Evolutionary conservation across 2,888 invertebrate genomes (phyloP).

Genomic region (Drosophila nigritarsus): DNA sequence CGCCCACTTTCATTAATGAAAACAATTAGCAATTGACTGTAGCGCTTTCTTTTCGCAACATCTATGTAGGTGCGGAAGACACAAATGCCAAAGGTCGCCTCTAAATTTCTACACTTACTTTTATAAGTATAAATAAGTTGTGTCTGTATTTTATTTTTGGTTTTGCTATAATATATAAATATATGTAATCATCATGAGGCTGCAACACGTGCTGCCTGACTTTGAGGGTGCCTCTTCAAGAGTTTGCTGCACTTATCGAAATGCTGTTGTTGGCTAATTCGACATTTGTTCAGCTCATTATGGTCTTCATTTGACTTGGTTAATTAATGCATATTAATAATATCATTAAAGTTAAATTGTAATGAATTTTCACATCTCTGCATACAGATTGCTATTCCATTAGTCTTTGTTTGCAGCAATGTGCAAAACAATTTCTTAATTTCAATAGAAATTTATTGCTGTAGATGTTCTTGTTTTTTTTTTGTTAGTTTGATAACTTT

Average conservation of each 20-base stretch:
- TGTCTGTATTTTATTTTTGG: not conserved
- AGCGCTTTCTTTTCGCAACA: constrained; percentile 48
- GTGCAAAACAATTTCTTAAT: constrained; percentile 22
- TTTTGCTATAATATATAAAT: not conserved
- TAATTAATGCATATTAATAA: not conserved
- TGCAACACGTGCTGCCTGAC: not conserved
- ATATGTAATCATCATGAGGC: not conserved
- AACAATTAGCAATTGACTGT: constrained; percentile 60
- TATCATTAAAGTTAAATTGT: not conserved
- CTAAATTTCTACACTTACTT: not conserved
- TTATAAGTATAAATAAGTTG: not conserved
- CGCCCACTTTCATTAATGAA: constrained; percentile 64
- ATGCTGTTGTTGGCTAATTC: constrained; percentile 7
- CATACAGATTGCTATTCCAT: constrained; percentile 1
- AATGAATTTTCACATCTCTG: not conserved
- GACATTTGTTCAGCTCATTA: constrained; percentile 13
- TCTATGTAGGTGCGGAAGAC: constrained; percentile 17
- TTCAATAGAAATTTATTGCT: constrained; percentile 54
- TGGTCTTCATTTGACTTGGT: constrained; percentile 4
- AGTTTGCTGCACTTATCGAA: not conserved
- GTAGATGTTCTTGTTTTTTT: constrained; percentile 8
- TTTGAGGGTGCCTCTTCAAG: not conserved
- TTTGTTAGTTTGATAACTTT: constrained; percentile 2
- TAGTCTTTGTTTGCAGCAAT: constrained; percentile 8
- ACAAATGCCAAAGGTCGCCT: constrained; percentile 13